Conservation (phyloP, 1,140 invertebrate genomes). For the silkworm (Bombyx mori) region ASM3026992v2 NC_085107.1:17605501-17606000, state of each 20-base stretch:
- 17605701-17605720: conserved; percentile 78
- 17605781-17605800: conserved; percentile 80
- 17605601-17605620: conserved; percentile 77
- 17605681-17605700: conserved; percentile 73
- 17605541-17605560: conserved; percentile 36
- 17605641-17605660: conserved; percentile 81
- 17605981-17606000: conserved; percentile 69
- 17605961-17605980: conserved; percentile 85
- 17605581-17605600: conserved; percentile 34
- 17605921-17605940: conserved; percentile 81
- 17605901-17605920: conserved; percentile 84
- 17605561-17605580: conserved; percentile 34
- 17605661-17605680: conserved; percentile 78
- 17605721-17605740: conserved; percentile 78
- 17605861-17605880: conserved; percentile 84
- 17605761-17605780: conserved; percentile 81
- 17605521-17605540: conserved; percentile 5
- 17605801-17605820: conserved; percentile 73
- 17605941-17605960: conserved; percentile 81
- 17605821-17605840: conserved; percentile 81
- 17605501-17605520: no score
- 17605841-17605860: conserved; percentile 85
- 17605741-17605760: conserved; percentile 80
- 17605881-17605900: conserved; percentile 79
- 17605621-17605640: conserved; percentile 88